These are phyloP conservation scores for Matsumurasca onukii DNA, from an alignment of 1,140 invertebrate species.

Conservation along the genomic window DNA sequence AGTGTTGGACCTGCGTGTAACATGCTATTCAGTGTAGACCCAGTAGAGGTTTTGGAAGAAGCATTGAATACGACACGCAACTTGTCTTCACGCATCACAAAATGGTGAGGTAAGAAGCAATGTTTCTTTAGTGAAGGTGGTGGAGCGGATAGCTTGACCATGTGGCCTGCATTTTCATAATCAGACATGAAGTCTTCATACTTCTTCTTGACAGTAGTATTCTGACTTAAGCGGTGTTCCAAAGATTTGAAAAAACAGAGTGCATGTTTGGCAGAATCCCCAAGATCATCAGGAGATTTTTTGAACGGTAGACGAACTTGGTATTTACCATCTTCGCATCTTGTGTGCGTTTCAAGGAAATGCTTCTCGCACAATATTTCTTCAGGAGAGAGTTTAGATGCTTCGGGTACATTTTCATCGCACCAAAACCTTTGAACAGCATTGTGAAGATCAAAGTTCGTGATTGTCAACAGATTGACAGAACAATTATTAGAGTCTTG, in stretches of 20 bases:
- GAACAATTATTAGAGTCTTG: neutral
- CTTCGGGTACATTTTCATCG: neutral
- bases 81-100: neutral
- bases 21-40: neutral
- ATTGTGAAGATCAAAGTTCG: neutral
- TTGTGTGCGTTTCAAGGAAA: neutral
- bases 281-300: neutral
- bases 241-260: neutral
- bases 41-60: neutral
- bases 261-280: neutral
- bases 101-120: conserved; percentile 1
- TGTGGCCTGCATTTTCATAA: neutral
- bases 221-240: neutral
- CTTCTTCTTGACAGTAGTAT: neutral
- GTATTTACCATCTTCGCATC: neutral
- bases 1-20: neutral
- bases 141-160: neutral
- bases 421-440: neutral
- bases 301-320: neutral
- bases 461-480: neutral
- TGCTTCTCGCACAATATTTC: neutral
- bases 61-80: neutral
- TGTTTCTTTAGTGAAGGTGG: neutral
- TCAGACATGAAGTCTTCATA: neutral
- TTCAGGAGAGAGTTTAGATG: neutral